These are phyloP conservation scores for Myotis myotis DNA, from an alignment of 2,797 vertebrate genomes.

Conservation along the genomic window DNA sequence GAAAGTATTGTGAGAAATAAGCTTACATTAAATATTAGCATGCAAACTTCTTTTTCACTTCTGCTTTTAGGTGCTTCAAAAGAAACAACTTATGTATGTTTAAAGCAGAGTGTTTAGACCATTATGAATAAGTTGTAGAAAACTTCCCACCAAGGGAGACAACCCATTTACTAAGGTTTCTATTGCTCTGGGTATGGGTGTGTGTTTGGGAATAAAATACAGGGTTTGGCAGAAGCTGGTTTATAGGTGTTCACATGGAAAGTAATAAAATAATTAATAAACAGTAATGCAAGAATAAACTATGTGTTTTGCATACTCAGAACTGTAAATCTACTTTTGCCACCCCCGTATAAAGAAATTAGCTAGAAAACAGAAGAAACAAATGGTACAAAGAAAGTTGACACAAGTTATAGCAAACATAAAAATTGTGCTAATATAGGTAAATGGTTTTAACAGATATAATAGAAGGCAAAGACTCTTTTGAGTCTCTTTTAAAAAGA, in stretches of 20 bases:
- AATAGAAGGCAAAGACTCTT: background rate
- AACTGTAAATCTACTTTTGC: background rate
- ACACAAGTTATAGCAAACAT: background rate
- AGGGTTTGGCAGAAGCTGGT: background rate
- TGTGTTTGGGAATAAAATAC: background rate
- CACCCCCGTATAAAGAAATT: background rate
- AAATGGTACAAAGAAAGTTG: background rate
- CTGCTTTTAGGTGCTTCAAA: conserved; percentile 11
- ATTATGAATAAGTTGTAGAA: background rate
- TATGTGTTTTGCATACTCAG: background rate
- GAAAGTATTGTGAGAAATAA: background rate
- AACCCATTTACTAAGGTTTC: background rate
- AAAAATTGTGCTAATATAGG: background rate
- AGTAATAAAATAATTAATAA: background rate
- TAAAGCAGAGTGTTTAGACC: background rate
- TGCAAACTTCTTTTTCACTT: background rate
- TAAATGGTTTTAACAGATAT: background rate
- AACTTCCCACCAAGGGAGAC: background rate
- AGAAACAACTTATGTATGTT: background rate
- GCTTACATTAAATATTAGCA: background rate
- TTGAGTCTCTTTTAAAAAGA: background rate
- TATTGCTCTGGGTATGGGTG: background rate
- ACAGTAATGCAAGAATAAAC: background rate
- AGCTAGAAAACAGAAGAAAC: background rate
- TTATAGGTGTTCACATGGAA: background rate